A percentile compares a stretch with the other conserved stretches of the same genome.
Evolutionary conservation across 92 coral and sea anemone species (phyloP).

Genomic region (Galaxea fascicularis): DNA sequence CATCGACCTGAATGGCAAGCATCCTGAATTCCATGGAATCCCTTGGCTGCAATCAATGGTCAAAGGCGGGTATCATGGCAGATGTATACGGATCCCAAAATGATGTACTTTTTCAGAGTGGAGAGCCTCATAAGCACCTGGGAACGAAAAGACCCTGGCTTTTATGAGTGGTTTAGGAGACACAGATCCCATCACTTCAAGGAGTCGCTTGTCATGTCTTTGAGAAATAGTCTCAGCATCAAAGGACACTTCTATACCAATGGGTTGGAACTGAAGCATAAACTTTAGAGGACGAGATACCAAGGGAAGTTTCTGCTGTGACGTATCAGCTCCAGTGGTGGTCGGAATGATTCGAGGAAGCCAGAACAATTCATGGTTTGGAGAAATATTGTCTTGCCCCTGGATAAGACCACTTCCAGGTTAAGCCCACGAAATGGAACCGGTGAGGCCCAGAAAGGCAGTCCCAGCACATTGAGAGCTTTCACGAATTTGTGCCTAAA

Average conservation of each 20-base stretch:
- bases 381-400: slow-evolving; percentile 74
- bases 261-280: slow-evolving; percentile 63
- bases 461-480: slow-evolving; percentile 53
- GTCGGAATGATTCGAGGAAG: slow-evolving; percentile 59
- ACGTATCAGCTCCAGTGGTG: slow-evolving; percentile 33
- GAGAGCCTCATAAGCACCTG: slow-evolving; percentile 33
- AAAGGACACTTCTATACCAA: slow-evolving; percentile 55
- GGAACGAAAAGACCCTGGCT: slow-evolving; percentile 60
- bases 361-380: slow-evolving; percentile 45
- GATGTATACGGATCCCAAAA: slow-evolving; percentile 60
- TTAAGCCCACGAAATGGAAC: slow-evolving; percentile 60
- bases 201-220: slow-evolving; percentile 21
- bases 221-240: slow-evolving; percentile 26
- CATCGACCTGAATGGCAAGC: slow-evolving; percentile 42
- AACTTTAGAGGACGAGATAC: slow-evolving; percentile 57
- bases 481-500: slow-evolving; percentile 50
- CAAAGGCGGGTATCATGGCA: slow-evolving; percentile 39
- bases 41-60: slow-evolving; percentile 45
- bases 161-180: slow-evolving; percentile 42
- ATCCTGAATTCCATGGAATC: slow-evolving; percentile 71
- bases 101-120: slow-evolving; percentile 51
- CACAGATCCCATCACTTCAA: slow-evolving; percentile 34
- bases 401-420: slow-evolving; percentile 59
- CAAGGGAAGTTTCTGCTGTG: slow-evolving; percentile 54
- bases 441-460: slow-evolving; percentile 60